A percentile compares a stretch with the other conserved stretches of the same genome.
Evolutionary conservation across 2,888 invertebrate genomes (phyloP).

Genomic region (Desoria tigrina): DNA sequence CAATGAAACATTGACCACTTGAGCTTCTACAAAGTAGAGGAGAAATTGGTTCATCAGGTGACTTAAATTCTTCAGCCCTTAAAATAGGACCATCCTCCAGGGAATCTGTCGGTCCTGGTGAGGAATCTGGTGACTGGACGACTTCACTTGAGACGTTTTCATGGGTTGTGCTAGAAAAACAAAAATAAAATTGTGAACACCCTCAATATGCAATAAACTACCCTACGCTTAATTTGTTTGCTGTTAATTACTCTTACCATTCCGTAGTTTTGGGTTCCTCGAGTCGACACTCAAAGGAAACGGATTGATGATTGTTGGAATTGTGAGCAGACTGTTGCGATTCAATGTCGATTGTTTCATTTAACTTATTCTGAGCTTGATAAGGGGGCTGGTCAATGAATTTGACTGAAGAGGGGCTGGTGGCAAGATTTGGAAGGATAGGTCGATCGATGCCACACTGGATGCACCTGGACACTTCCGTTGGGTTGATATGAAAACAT

Average conservation of each 20-base stretch:
- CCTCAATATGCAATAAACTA: not conserved
- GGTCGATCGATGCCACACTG: slow-evolving; percentile 1
- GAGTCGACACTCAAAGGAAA: slow-evolving; percentile 52
- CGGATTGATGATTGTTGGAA: slow-evolving; percentile 33
- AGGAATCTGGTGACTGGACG: slow-evolving; percentile 26
- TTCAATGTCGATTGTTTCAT: slow-evolving; percentile 3
- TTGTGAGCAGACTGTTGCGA: slow-evolving; percentile 11
- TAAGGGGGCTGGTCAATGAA: slow-evolving; percentile 15
- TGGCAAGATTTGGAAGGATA: not conserved
- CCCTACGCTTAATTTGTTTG: not conserved
- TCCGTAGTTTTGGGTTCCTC: slow-evolving; percentile 52
- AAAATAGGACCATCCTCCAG: slow-evolving; percentile 36
- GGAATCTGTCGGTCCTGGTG: slow-evolving; percentile 25
- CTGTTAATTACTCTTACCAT: slow-evolving; percentile 41
- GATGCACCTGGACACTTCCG: slow-evolving; percentile 68
- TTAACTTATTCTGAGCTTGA: slow-evolving; percentile 17
- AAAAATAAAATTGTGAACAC: slow-evolving; percentile 2
- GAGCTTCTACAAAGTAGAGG: slow-evolving; percentile 17
- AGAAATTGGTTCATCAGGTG: not conserved
- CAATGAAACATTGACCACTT: slow-evolving; percentile 18
- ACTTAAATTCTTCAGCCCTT: slow-evolving; percentile 3
- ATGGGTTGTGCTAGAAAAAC: slow-evolving; percentile 49
- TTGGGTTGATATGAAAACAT: slow-evolving; percentile 75
- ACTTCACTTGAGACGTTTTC: slow-evolving; percentile 43
- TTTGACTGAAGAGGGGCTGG: not conserved